These are phyloP conservation scores for Craterocephalus amniculus DNA, from an alignment of 2,797 vertebrate species.

Conservation along the genomic window DNA sequence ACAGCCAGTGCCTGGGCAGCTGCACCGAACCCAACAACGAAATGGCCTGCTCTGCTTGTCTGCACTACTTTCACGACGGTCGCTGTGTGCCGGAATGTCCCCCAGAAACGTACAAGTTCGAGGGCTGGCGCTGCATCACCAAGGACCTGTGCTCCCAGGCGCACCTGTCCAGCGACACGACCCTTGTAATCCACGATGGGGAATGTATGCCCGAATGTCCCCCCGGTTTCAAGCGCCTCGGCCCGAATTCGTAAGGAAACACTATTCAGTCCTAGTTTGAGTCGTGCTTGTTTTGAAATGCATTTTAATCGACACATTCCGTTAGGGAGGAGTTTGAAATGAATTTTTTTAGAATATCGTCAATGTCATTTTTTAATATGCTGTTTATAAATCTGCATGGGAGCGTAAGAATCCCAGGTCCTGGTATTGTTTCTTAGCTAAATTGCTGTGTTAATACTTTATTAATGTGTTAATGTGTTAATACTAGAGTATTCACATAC, in stretches of 20 bases:
- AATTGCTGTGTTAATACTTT: too few relatives aligned
- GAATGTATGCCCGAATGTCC: slow-evolving; percentile 96
- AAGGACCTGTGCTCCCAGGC: slow-evolving; percentile 90
- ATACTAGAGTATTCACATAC: slow-evolving; percentile 31
- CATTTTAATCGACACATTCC: not conserved
- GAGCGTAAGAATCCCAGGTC: slow-evolving; percentile 18
- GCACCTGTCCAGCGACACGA: slow-evolving; percentile 81
- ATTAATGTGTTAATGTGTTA: too few relatives aligned
- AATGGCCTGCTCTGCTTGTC: slow-evolving; percentile 91
- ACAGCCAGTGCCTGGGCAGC: slow-evolving; percentile 94
- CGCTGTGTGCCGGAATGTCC: slow-evolving; percentile 91
- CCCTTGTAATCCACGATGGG: slow-evolving; percentile 93
- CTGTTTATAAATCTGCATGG: not conserved
- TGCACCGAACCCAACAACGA: slow-evolving; percentile 88
- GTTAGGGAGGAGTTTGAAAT: not conserved
- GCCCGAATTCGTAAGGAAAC: slow-evolving; percentile 87
- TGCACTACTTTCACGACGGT: slow-evolving; percentile 90
- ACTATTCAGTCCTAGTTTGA: slow-evolving; percentile 31
- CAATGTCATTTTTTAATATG: not conserved
- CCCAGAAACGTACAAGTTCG: slow-evolving; percentile 91
- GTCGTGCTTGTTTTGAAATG: slow-evolving; percentile 15
- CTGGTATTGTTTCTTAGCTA: not conserved
- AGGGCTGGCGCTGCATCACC: slow-evolving; percentile 98
- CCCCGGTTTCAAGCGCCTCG: slow-evolving; percentile 92
- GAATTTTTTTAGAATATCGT: not conserved